These are phyloP conservation scores for Drosophila bocqueti DNA, from an alignment of 1,140 invertebrate species.

Conservation along the genomic window DNA sequence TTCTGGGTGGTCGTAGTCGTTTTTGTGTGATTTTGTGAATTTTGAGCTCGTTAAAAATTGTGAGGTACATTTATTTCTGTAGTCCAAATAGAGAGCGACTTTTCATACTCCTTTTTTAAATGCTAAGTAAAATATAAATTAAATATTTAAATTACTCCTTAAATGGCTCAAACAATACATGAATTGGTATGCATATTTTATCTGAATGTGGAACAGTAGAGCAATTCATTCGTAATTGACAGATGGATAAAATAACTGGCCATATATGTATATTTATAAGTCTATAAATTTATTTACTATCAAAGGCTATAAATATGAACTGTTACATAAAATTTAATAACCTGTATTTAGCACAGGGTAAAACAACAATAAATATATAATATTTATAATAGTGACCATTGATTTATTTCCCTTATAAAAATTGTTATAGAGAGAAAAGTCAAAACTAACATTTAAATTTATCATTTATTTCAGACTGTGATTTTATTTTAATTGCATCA, in stretches of 20 bases:
- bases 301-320: background rate
- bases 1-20: constrained; percentile 2
- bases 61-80: background rate
- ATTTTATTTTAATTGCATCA: background rate
- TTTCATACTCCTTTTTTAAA: background rate
- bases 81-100: background rate
- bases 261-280: background rate
- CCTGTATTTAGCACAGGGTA: background rate
- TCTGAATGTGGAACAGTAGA: background rate
- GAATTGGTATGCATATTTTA: background rate
- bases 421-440: background rate
- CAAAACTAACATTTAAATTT: background rate
- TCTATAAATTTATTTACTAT: background rate
- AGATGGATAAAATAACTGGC: background rate
- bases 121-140: background rate
- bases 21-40: constrained; percentile 31
- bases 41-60: constrained; percentile 25
- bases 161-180: no score
- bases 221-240: background rate
- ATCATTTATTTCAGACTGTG: background rate
- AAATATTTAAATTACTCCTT: background rate
- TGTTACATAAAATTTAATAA: no score
- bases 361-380: background rate
- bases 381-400: background rate
- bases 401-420: constrained; percentile 6